A percentile compares a stretch with the other conserved stretches of the same genome.
These are phyloP conservation scores for Epistrophe grossulariae DNA, from an alignment of 2,888 invertebrate genomes.

Conservation along the genomic window DNA sequence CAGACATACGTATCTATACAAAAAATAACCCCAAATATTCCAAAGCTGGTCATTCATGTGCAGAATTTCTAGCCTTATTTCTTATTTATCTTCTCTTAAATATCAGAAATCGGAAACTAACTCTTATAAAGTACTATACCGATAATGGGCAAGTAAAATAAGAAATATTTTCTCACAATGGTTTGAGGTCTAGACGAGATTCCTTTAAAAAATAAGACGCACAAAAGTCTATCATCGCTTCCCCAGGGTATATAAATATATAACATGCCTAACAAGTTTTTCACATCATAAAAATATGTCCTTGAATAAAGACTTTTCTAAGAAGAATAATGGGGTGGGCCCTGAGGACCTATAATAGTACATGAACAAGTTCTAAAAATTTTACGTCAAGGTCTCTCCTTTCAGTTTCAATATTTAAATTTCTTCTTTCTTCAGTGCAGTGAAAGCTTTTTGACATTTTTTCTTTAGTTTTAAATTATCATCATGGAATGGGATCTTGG, in stretches of 20 bases:
- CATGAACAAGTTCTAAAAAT: neutral
- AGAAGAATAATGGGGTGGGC: neutral
- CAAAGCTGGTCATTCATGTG: too few species aligned
- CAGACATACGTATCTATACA: too few species aligned
- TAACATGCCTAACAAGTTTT: neutral
- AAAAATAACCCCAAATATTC: too few species aligned
- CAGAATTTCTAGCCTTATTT: too few species aligned
- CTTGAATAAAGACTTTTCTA: constrained; percentile 38
- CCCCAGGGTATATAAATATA: neutral
- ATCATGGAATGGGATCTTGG: neutral
- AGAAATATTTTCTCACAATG: neutral
- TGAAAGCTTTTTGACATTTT: constrained; percentile 19
- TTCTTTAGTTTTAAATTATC: neutral
- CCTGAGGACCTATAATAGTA: neutral
- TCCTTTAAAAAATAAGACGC: neutral
- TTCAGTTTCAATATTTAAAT: constrained; percentile 53
- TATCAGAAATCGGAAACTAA: too few species aligned
- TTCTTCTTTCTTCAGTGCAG: neutral
- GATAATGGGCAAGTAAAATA: too few species aligned
- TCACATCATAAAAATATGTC: constrained; percentile 2
- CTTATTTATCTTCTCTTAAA: too few species aligned
- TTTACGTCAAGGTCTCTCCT: constrained; percentile 37
- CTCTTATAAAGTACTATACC: too few species aligned
- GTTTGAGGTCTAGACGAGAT: constrained; percentile 21
- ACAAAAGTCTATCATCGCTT: neutral